These are phyloP conservation scores for Pseudachorutes palmiensis DNA, from an alignment of 1,140 invertebrate genomes.

Conservation along the genomic window DNA sequence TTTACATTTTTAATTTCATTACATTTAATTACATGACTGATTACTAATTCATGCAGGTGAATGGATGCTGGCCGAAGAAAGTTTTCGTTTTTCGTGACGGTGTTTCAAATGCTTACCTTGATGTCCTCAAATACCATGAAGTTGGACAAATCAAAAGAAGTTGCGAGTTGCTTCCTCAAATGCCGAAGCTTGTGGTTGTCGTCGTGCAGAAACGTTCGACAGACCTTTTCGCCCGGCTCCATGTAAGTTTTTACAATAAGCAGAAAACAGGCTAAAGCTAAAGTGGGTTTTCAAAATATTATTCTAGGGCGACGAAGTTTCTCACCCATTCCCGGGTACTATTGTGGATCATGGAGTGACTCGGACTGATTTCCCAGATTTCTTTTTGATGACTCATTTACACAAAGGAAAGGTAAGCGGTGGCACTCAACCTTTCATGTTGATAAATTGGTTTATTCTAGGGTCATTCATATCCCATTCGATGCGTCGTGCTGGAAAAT, in stretches of 20 bases:
- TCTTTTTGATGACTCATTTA: constrained; percentile 77
- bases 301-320: constrained; percentile 40
- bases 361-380: constrained; percentile 67
- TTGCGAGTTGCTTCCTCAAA: constrained; percentile 50
- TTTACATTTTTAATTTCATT: background rate
- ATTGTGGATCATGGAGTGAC: constrained; percentile 73
- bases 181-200: constrained; percentile 58
- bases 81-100: constrained; percentile 87
- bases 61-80: constrained; percentile 59
- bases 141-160: constrained; percentile 60
- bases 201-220: constrained; percentile 88
- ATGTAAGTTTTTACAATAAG: background rate
- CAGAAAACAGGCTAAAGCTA: background rate
- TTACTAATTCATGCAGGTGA: constrained; percentile 43
- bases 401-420: constrained; percentile 48
- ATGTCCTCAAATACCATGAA: constrained; percentile 61
- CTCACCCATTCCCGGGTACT: constrained; percentile 75
- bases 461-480: constrained; percentile 68
- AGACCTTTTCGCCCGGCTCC: constrained; percentile 52
- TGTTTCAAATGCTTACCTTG: constrained; percentile 77
- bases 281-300: background rate
- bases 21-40: background rate
- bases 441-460: background rate
- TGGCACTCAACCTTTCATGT: background rate
- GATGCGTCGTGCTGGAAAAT: constrained; percentile 78